These are phyloP conservation scores for Heterodera filipjevi DNA, from an alignment of 2,888 invertebrate genomes.

Conservation along the genomic window DNA sequence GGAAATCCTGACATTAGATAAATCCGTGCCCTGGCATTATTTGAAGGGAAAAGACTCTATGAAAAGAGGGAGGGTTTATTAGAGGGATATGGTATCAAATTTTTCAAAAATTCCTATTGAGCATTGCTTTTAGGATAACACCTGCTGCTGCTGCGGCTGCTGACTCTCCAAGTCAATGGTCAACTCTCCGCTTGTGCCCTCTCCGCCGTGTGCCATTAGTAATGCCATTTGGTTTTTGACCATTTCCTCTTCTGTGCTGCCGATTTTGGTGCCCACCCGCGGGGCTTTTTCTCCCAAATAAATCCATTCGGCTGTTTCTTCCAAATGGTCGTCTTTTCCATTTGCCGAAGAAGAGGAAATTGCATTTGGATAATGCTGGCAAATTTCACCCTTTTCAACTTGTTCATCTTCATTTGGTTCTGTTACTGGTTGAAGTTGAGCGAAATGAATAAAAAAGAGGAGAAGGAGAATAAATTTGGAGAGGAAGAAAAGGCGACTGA, in stretches of 20 bases:
- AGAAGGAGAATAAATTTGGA: no score
- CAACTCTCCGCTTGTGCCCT: background rate
- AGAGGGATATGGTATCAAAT: no score
- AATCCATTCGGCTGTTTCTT: no score
- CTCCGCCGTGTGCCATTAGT: background rate
- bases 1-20: no score
- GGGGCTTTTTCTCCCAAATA: background rate
- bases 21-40: no score
- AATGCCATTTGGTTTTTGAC: background rate
- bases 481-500: no score
- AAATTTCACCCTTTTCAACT: background rate
- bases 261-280: background rate
- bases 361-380: background rate
- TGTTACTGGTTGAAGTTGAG: background rate
- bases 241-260: background rate
- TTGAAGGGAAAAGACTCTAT: no score
- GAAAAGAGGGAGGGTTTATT: no score
- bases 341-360: background rate
- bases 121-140: background rate
- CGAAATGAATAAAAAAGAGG: background rate
- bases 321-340: background rate
- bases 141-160: background rate
- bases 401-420: background rate
- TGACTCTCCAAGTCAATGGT: background rate
- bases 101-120: no score